These are phyloP conservation scores for Parambassis ranga DNA, from an alignment of 2,797 vertebrate species.

Conservation along the genomic window DNA sequence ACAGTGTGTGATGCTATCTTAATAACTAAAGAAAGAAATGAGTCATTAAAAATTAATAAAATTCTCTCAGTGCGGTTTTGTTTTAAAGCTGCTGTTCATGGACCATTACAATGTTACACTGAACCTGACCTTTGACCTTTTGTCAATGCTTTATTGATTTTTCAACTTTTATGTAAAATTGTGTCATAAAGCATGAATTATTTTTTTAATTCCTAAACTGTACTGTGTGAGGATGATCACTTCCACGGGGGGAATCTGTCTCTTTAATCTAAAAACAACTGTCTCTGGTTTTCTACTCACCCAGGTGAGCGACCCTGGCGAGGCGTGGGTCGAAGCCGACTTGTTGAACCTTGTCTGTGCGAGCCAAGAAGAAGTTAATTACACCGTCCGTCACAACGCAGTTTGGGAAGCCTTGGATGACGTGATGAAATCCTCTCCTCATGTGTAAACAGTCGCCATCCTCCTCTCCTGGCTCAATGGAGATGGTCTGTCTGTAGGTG, in stretches of 20 bases:
- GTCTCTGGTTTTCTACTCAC: slow-evolving; percentile 73
- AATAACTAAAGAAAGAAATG: not conserved
- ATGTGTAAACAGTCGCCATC: slow-evolving; percentile 88
- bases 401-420: slow-evolving; percentile 87
- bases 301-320: slow-evolving; percentile 87
- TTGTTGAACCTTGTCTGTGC: slow-evolving; percentile 90
- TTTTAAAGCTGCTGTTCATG: too few relatives aligned
- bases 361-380: slow-evolving; percentile 95
- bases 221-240: too few relatives aligned
- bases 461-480: slow-evolving; percentile 82
- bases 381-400: slow-evolving; percentile 93
- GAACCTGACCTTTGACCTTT: too few relatives aligned
- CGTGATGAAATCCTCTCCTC: slow-evolving; percentile 85
- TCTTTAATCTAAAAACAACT: not conserved
- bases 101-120: too few relatives aligned
- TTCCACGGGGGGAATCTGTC: too few relatives aligned
- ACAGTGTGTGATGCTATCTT: not conserved
- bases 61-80: too few relatives aligned
- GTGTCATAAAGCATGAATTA: not conserved
- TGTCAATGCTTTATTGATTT: too few relatives aligned
- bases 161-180: too few relatives aligned
- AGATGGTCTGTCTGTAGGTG: slow-evolving; percentile 89
- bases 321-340: slow-evolving; percentile 93
- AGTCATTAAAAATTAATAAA: not conserved
- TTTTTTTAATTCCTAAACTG: too few relatives aligned